Evolutionary conservation across 2,113 vertebrate species (phyloP).

Genomic region (Rhinoderma darwinii): DNA sequence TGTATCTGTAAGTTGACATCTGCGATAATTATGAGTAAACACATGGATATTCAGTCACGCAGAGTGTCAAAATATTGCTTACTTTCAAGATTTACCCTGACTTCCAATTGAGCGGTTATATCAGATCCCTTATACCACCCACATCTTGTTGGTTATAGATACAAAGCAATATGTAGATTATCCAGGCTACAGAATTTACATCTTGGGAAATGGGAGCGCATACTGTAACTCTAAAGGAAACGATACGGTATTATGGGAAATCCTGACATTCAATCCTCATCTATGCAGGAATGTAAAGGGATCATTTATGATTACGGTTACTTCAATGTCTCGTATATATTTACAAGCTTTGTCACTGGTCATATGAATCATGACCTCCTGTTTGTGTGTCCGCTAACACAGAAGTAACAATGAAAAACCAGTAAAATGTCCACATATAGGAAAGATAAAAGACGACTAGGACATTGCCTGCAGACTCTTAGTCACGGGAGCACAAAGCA

Average conservation of each 20-base stretch:
- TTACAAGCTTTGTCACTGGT: constrained; percentile 24
- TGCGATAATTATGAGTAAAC: no score
- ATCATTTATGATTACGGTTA: not conserved
- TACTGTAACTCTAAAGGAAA: not conserved
- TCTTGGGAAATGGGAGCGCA: not conserved
- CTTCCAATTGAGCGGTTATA: no score
- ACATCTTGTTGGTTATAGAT: no score
- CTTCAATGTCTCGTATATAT: not conserved
- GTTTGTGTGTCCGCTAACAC: not conserved
- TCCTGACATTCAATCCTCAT: not conserved
- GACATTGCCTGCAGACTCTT: constrained; percentile 14
- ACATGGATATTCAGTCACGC: no score
- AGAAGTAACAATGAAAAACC: not conserved
- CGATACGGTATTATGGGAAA: not conserved
- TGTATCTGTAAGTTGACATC: no score
- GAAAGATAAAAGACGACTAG: not conserved
- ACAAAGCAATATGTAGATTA: not conserved
- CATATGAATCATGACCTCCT: constrained; percentile 12
- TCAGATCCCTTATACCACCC: no score
- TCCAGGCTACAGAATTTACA: not conserved
- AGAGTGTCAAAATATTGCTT: no score
- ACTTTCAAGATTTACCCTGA: no score
- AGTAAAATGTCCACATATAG: constrained; percentile 18
- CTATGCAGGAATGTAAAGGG: not conserved
- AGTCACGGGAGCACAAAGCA: constrained; percentile 29